Evolutionary conservation across 2,797 vertebrate species (phyloP).

Genomic region (Distichodus sexfasciatus): DNA sequence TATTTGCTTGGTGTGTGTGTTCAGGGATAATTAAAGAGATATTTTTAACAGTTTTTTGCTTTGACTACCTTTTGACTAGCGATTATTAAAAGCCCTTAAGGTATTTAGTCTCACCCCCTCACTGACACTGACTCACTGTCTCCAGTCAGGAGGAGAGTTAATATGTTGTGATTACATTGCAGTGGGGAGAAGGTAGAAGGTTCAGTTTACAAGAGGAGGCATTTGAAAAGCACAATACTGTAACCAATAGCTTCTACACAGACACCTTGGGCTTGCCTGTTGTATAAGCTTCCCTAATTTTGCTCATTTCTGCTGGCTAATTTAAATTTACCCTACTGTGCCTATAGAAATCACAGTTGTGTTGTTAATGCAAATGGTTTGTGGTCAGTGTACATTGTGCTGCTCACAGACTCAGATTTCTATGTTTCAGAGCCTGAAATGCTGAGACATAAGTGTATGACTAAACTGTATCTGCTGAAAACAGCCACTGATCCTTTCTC

Average conservation of each 20-base stretch:
- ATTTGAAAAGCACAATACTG: conserved; percentile 8
- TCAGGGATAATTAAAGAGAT: not conserved
- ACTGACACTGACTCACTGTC: conserved; percentile 9
- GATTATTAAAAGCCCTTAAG: conserved; percentile 6
- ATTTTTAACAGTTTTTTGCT: not conserved
- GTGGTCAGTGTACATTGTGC: too few relatives aligned
- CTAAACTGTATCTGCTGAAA: too few relatives aligned
- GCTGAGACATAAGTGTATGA: too few relatives aligned
- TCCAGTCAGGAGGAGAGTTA: not conserved
- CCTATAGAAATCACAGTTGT: too few relatives aligned
- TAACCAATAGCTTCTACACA: not conserved
- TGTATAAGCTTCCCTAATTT: too few relatives aligned
- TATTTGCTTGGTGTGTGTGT: conserved; percentile 5
- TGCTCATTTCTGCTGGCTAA: too few relatives aligned
- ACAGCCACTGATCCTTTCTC: too few relatives aligned
- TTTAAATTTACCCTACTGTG: too few relatives aligned
- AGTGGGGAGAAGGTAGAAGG: not conserved
- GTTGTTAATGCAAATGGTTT: too few relatives aligned
- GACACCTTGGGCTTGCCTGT: conserved; percentile 1
- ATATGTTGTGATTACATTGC: conserved; percentile 20
- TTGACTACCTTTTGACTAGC: not conserved
- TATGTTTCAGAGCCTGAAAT: too few relatives aligned
- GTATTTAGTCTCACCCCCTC: conserved; percentile 12
- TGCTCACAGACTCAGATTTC: too few relatives aligned
- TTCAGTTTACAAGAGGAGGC: not conserved